Base-by-base conservation (phyloP, 2,888 invertebrate species). In the Drosophila bunnanda region DNA sequence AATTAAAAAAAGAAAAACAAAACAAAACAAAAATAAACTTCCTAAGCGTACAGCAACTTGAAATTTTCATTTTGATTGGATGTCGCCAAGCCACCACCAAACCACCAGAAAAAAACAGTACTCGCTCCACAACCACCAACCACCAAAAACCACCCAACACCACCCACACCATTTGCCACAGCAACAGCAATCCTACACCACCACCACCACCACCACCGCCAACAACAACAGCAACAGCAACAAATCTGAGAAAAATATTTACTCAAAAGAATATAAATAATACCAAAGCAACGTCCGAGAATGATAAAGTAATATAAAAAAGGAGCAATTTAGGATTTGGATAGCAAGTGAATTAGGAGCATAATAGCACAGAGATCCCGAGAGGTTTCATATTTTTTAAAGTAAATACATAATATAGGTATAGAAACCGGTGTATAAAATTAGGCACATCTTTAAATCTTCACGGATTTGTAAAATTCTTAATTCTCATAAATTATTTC, bases 161-260 rank as follows among this genome's bases (percentile, higher is more conserved):
- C 78, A 75, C 71, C 70, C 74, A 84, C 88, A 89, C 72, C 80
- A 87, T 77, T 79, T 72, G 72, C 80, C 83, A 85, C 76, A 75
- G 76, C 73, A 73, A 73, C 72, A 75, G 56, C 65, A 66, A 77
- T 75, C 80, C 81, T 66, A 80, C 79, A 82, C 78, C 71, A 81
- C 59, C 44, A 80, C 54, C 48, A 61, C 44, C 79, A 82, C 78
- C 71, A 81, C 59, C 44, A 80, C 54, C 48, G 65, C 44, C 55
- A 54, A 60, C 77, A 73, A 60, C 77, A 73, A 60, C 75, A 73
- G 57, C 75, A 82, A 80, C 67, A 82, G 75, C 68, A 82, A 76
- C 68, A 70, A 65, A 62, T 67, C 58, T 67, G 60, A 62, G 73
- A 75, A 56, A 75, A 59, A 65, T 72, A 64, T 59, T 59, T 38